These are phyloP conservation scores for Apamea crenata DNA, from an alignment of 2,888 invertebrate species.

Conservation along the genomic window DNA sequence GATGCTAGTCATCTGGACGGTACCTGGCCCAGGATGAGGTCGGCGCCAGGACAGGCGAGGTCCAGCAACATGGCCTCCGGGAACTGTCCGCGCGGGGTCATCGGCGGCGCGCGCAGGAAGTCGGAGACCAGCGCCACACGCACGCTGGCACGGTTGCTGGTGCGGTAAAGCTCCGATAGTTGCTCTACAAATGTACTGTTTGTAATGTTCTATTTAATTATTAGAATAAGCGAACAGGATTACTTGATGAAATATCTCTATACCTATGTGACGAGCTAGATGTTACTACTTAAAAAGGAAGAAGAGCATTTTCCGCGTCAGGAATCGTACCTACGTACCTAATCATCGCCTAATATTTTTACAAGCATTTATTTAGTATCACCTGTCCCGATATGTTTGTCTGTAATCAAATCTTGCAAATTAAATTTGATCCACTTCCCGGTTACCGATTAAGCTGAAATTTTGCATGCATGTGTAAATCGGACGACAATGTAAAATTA, in stretches of 20 bases:
- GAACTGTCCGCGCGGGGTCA: slow-evolving; percentile 71
- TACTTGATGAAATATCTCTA: neutral
- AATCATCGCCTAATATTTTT: neutral
- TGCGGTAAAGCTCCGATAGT: slow-evolving; percentile 63
- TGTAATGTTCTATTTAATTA: neutral
- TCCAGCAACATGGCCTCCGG: slow-evolving; percentile 82
- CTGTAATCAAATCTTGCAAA: too few relatives aligned
- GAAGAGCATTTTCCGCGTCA: neutral
- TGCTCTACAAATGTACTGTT: slow-evolving; percentile 59
- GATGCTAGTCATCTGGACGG: neutral
- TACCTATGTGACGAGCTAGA: neutral
- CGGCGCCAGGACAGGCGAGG: slow-evolving; percentile 72
- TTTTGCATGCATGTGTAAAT: too few relatives aligned
- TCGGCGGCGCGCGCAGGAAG: slow-evolving; percentile 55
- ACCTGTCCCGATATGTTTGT: too few relatives aligned
- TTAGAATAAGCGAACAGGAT: neutral
- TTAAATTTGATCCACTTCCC: too few relatives aligned
- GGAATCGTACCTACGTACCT: neutral
- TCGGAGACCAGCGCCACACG: slow-evolving; percentile 64
- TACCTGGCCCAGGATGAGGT: slow-evolving; percentile 70
- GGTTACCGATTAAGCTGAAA: too few relatives aligned
- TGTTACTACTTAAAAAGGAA: neutral
- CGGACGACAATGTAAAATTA: too few relatives aligned
- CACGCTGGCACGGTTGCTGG: slow-evolving; percentile 66
- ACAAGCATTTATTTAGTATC: too few relatives aligned